Base-by-base conservation (phyloP, 2,888 invertebrate species). In the Theodoxus fluviatilis region DNA sequence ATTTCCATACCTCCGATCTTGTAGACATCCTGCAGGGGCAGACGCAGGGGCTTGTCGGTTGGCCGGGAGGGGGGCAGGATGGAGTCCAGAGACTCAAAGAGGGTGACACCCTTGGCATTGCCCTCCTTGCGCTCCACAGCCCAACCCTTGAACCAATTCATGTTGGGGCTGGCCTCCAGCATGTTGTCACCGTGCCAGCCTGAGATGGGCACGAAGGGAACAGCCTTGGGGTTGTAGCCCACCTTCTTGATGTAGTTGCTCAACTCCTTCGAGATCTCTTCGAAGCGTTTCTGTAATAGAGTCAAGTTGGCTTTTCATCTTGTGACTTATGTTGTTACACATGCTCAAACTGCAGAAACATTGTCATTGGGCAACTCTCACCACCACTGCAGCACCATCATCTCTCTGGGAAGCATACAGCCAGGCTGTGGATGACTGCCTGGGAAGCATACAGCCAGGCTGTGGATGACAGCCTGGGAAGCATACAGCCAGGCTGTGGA, bases 131-230 rank as follows among this genome's bases (percentile, higher is more conserved):
- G 70, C 68, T 78, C 78, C 79, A 98, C 91, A 68, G 89, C 88
- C 98, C 98, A 98, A 90, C 98, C 98, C 92, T 98, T 97, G 89
- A 90, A 91, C 98, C 88, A 87, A 28, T 67, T 18, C 72, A 82
- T 98, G 90, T 98, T 98, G 84, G 91, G 90, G 70, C 96, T 96
- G 75, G 92, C 88, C 90, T 98, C 98, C 90, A 99, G 90, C 98
- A 99, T 98, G 93, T 99, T 99, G 91, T 99, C 99, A 88, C 99
- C 99, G 89, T 98, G 95, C 98, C 98, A 99, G 85, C 99, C 99
- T 85, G 98, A 99, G 89, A 99, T 98, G 86, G 99, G 99, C 76
- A 99, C 97, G 90, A 98, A 98, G 78, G 98, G 93, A 83, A 99
- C 98, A 67, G 94, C 93, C 81, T 94, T 93, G 76, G 98, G 97